A percentile compares a stretch with the other conserved stretches of the same genome.
Conservation (phyloP, 1,140 invertebrate genomes). For the Plutomurus gul region DNA sequence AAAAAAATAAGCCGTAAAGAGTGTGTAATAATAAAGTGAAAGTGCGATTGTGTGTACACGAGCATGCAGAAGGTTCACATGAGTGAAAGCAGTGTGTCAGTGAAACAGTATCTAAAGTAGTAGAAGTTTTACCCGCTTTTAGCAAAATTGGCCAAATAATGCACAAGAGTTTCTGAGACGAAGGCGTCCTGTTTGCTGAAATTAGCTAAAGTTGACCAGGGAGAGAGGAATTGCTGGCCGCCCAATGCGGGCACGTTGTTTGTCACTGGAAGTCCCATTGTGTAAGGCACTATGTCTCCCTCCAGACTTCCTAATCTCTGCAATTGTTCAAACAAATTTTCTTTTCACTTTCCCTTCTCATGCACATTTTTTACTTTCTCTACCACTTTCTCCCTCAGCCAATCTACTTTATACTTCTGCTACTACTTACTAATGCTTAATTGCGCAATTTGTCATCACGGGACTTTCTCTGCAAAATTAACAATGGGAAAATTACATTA, state of each 20-base stretch:
- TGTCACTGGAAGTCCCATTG: conserved; percentile 83
- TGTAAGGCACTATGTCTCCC: conserved; percentile 93
- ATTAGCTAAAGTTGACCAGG: conserved; percentile 54
- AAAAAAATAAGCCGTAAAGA: no score
- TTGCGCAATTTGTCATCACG: conserved; percentile 1
- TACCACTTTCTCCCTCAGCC: no score
- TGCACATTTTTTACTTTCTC: neutral
- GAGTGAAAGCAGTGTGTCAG: neutral
- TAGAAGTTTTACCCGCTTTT: conserved; percentile 59
- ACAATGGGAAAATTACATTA: neutral
- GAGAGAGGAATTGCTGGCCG: conserved; percentile 52
- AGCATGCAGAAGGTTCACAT: neutral
- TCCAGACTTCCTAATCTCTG: conserved; percentile 77
- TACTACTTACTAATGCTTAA: neutral
- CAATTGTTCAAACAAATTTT: conserved; percentile 20
- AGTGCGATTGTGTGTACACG: no score
- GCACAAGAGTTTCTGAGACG: conserved; percentile 59
- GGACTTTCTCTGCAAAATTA: neutral
- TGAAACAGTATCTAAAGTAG: neutral
- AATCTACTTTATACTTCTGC: neutral
- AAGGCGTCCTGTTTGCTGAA: conserved; percentile 59
- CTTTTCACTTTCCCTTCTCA: conserved; percentile 14
- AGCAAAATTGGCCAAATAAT: conserved; percentile 61
- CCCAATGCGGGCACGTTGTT: conserved; percentile 53
- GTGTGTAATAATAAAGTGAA: no score